Evolutionary conservation across 2,797 vertebrate species (phyloP).

Genomic region (Pachyuromys duprasi): DNA sequence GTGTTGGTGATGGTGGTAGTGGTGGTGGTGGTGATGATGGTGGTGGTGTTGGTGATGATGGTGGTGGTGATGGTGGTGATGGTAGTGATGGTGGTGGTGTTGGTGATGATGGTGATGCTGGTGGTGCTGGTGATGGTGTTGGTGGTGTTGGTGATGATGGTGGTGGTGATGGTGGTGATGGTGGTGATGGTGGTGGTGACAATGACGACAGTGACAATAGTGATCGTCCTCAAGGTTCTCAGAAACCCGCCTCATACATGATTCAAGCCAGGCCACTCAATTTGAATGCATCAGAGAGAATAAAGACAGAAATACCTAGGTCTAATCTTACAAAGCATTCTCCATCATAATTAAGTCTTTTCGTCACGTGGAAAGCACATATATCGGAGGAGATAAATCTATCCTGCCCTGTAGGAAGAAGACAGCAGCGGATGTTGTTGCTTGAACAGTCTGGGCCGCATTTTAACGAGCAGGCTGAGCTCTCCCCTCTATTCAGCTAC

Average conservation of each 20-base stretch:
- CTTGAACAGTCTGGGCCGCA: not conserved
- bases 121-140: too few relatives aligned
- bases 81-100: too few relatives aligned
- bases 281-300: not conserved
- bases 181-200: too few relatives aligned
- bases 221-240: not conserved
- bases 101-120: too few relatives aligned
- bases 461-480: slow-evolving; percentile 3
- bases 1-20: too few relatives aligned
- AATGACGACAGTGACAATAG: too few relatives aligned
- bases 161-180: too few relatives aligned
- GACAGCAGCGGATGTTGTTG: not conserved
- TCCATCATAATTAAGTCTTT: not conserved
- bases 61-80: too few relatives aligned
- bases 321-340: not conserved
- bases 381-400: not conserved
- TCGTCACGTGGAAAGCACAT: not conserved
- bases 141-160: too few relatives aligned
- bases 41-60: too few relatives aligned
- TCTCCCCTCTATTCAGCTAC: not conserved
- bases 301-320: not conserved
- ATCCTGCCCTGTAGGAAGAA: not conserved
- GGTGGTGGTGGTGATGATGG: too few relatives aligned
- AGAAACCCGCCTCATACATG: not conserved
- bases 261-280: not conserved